Base-by-base conservation (phyloP, 2,888 invertebrate genomes). In the Lutraria lutraria region DNA sequence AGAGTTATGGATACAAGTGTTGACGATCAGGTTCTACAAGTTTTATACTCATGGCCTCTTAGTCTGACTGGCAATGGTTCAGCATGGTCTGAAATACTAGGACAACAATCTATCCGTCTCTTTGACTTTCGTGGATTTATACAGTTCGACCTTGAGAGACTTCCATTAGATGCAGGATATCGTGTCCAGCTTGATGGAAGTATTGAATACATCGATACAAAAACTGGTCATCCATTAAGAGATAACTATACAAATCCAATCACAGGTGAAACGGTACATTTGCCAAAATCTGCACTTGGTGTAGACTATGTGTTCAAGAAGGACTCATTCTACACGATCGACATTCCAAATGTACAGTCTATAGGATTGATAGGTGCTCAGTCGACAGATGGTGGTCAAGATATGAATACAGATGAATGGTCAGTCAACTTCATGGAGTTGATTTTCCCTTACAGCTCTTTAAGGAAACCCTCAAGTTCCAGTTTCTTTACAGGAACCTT, bases 401-500 rank as follows among this genome's bases (percentile, higher is more conserved):
- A 76, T 13, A 54, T 43, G 8, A 85, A 81, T 31, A 53, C 63
- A 54, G 25, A 43, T 1, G 31, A 80, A 12, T 92, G 92, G 91
- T 52, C 83, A 8, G 91, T 92, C 6, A 88, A 85, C 43, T 81
- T 92, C 13, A 81, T 87, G 0, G 86, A 92, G 63, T 31, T 89
- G 0, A 83, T 93, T 31, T 93, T 93, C 52, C 85, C 81, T 60
- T 81, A 91, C 25, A 81, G 34, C 1, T 88, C 90, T 1, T 63
- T 90, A 15, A 15, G 60, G 6, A 80, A 56, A 21, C 52, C 29
- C 1, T 25, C 86, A 29, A 52, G 29, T 8, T 43, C 85, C 0
- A 87, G 88, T 0, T 81, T 43, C 29, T 89, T 93, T 72, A 93
- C 91, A 76, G 94, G 94, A 16, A 92, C 93, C 16, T 86, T 81